Percentiles rank a stretch among this genome's conserved stretches.
Evolutionary conservation across 2,888 invertebrate species (phyloP).

Genomic region (Pristionchus arcanus): DNA sequence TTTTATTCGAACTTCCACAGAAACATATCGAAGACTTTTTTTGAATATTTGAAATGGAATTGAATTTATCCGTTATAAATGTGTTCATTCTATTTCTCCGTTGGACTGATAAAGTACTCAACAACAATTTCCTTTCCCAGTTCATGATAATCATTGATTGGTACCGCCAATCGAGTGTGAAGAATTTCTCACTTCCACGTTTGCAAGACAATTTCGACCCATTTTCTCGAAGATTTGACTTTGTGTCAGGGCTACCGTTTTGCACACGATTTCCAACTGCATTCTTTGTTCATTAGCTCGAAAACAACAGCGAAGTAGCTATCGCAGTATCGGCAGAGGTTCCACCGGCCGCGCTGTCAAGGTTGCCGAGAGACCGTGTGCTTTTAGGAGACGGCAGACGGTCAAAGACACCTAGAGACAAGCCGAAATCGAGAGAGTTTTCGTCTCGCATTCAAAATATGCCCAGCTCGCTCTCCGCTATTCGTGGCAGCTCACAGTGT

Average conservation of each 20-base stretch:
- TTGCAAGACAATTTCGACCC: neutral
- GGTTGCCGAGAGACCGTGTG: neutral
- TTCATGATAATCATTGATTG: neutral
- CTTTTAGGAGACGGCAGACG: neutral
- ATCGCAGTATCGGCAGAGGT: neutral
- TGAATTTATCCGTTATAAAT: neutral
- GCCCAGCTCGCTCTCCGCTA: neutral
- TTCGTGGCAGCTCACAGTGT: slow-evolving; percentile 15
- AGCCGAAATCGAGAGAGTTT: slow-evolving; percentile 1
- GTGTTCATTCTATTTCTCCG: neutral
- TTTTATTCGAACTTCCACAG: neutral
- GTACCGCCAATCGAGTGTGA: neutral
- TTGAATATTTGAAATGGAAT: neutral
- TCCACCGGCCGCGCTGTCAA: neutral
- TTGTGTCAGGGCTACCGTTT: neutral
- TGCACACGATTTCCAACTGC: neutral
- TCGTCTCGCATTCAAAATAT: neutral
- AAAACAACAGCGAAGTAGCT: neutral
- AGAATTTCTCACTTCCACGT: neutral
- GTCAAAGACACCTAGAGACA: neutral
- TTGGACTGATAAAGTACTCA: neutral
- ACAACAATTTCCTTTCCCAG: no score
- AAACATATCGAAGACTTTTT: neutral
- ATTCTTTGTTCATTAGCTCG: neutral
- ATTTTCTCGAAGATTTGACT: neutral